phyloP scores from a whole-genome alignment of 2,888 invertebrate species.

The Cryptus viduatorius region DNA sequence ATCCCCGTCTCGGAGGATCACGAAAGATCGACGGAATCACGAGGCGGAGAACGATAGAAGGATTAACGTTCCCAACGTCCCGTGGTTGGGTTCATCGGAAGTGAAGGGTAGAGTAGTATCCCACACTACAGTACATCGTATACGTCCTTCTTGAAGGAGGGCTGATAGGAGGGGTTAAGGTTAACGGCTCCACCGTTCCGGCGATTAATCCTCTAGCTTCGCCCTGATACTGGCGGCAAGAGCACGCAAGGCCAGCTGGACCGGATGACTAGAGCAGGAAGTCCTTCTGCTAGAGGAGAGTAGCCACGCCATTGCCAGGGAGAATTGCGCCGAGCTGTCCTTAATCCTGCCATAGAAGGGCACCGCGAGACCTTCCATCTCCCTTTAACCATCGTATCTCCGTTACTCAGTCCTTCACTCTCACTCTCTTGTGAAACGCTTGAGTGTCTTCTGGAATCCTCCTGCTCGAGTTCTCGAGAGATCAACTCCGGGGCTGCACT shows the following conservation, averaged over 20 bases:
- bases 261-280: constrained; percentile 48
- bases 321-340: constrained; percentile 73
- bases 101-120: constrained; percentile 14
- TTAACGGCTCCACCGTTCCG: constrained; percentile 70
- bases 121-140: constrained; percentile 12
- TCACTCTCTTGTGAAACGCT: constrained; percentile 48
- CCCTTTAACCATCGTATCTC: constrained; percentile 8
- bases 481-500: constrained; percentile 53
- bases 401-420: constrained; percentile 35
- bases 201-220: constrained; percentile 75
- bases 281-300: constrained; percentile 52
- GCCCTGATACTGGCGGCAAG: constrained; percentile 64
- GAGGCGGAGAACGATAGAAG: constrained; percentile 27
- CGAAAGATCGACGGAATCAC: constrained; percentile 25
- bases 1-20: not conserved
- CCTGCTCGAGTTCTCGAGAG: constrained; percentile 53
- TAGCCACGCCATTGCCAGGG: constrained; percentile 65
- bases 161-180: constrained; percentile 68
- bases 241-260: constrained; percentile 55
- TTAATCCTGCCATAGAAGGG: constrained; percentile 72
- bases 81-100: constrained; percentile 30
- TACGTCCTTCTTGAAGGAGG: constrained; percentile 39
- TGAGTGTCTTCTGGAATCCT: constrained; percentile 63
- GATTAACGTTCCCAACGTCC: constrained; percentile 40
- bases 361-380: constrained; percentile 19